Base-by-base conservation (phyloP, 2,113 vertebrate species). In the Casuarius casuarius region DNA sequence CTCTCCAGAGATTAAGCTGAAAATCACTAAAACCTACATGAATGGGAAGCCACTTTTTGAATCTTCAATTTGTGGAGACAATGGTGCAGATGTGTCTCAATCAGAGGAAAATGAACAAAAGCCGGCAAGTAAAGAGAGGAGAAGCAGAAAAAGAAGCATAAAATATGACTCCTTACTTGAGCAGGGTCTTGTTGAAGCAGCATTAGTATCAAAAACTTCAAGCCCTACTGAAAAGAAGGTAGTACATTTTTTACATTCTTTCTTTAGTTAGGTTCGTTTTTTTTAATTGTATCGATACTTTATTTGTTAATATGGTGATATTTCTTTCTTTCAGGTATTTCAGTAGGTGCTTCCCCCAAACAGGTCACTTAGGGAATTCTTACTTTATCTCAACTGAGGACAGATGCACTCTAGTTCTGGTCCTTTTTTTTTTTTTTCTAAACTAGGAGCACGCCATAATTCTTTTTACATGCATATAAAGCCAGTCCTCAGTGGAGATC, bases 11-110 rank as follows among this genome's bases (percentile, higher is more conserved):
- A 98, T 99, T 48, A 99, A 99, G 91, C 98, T 99, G 92, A 99
- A 98, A 81, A 98, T 99, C 96, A 99, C 99, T 71, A 99, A 99
- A 95, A 99, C 98, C 67, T 98, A 99, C 77, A 98, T 99, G 97
- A 99, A 99, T 22, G 98, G 98, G 91, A 99, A 98, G 40, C 98
- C 98, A 56, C 97, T 97, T 12, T 99, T 99, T 31, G 99, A 99
- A 20, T 98, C 98, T 21, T 98, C 98, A 54, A 98, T 98, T 61
- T 98, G 98, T 89, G 99, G 98, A 42, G 98, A 98, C 35, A 95
- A 94, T 68, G 98, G 98, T 38, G 98, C 98, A 31, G 97, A 97
- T 23, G 84, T 96, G 62, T 91, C 98, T 58, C 98, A 95, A 46
- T 71, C 95, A 1, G 97, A 97, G 87, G 97, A 98, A 40, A 96